A percentile compares a stretch with the other conserved stretches of the same genome.
phyloP scores from a whole-genome alignment of 2,888 invertebrate genomes.

The Drosophila flavopinicola region DNA sequence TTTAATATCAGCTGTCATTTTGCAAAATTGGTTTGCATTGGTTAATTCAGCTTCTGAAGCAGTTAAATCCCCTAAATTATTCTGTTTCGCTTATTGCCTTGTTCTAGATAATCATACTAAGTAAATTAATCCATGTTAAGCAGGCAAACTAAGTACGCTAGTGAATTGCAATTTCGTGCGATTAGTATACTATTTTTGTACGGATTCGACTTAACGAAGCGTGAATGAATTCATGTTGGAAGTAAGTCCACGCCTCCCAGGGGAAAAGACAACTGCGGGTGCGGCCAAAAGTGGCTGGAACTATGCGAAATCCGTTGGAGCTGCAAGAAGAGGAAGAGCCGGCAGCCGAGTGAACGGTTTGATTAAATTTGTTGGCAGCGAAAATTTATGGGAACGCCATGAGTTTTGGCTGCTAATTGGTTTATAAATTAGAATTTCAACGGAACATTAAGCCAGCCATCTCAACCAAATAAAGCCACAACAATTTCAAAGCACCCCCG shows the following conservation, averaged over 20 bases:
- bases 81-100: constrained; percentile 16
- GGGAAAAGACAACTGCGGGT: constrained; percentile 1
- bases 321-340: constrained; percentile 2
- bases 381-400: constrained; percentile 59
- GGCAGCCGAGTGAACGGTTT: constrained; percentile 46
- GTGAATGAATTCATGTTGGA: constrained; percentile 51
- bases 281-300: constrained; percentile 10
- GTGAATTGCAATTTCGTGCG: background rate
- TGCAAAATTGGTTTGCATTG: background rate
- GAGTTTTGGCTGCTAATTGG: constrained; percentile 72
- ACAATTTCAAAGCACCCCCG: constrained; percentile 54
- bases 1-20: constrained; percentile 4
- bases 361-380: constrained; percentile 67
- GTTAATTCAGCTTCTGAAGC: constrained; percentile 2
- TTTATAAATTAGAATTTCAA: constrained; percentile 74
- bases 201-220: constrained; percentile 59
- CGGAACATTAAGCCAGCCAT: constrained; percentile 69
- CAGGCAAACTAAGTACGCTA: constrained; percentile 20
- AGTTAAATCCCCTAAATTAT: constrained; percentile 18
- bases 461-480: constrained; percentile 66
- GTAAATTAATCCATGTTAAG: constrained; percentile 34
- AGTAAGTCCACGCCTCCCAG: constrained; percentile 15
- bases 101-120: constrained; percentile 39
- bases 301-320: constrained; percentile 21
- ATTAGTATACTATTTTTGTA: constrained; percentile 51